Evolutionary conservation across 2,888 invertebrate genomes (phyloP).

Genomic region (Pilophorus perplexus): DNA sequence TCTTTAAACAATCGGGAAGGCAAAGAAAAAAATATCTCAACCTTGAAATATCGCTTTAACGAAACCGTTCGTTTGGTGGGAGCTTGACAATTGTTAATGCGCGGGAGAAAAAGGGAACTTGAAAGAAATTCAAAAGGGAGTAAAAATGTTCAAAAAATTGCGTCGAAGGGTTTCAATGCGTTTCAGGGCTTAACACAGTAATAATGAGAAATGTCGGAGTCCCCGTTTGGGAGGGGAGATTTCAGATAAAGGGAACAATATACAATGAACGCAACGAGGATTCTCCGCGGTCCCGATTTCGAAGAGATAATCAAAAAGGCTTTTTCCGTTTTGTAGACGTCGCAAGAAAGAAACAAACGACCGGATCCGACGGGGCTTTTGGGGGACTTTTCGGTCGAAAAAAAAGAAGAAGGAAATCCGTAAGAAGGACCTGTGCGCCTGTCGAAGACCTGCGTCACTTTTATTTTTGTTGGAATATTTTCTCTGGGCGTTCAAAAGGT

Average conservation of each 20-base stretch:
- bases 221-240: conserved; percentile 12
- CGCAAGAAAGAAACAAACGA: conserved; percentile 23
- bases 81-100: background rate
- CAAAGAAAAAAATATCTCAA: background rate
- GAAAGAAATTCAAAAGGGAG: background rate
- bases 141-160: background rate
- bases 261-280: conserved; percentile 28
- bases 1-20: too few species aligned
- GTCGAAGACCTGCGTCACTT: too few species aligned
- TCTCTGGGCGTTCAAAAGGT: too few species aligned
- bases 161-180: conserved; percentile 11
- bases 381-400: background rate
- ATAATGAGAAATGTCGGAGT: conserved; percentile 37
- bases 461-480: too few species aligned
- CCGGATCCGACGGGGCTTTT: background rate
- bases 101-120: background rate
- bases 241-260: conserved; percentile 33
- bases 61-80: background rate
- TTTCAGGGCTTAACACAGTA: conserved; percentile 35
- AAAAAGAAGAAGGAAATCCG: too few species aligned
- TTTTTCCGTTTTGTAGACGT: conserved; percentile 34
- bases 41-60: background rate
- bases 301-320: conserved; percentile 36
- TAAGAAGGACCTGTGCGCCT: too few species aligned
- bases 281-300: conserved; percentile 16